A percentile compares a stretch with the other conserved stretches of the same genome.
Evolutionary conservation across 2,113 vertebrate species (phyloP).

Genomic region (Salvator merianae): DNA sequence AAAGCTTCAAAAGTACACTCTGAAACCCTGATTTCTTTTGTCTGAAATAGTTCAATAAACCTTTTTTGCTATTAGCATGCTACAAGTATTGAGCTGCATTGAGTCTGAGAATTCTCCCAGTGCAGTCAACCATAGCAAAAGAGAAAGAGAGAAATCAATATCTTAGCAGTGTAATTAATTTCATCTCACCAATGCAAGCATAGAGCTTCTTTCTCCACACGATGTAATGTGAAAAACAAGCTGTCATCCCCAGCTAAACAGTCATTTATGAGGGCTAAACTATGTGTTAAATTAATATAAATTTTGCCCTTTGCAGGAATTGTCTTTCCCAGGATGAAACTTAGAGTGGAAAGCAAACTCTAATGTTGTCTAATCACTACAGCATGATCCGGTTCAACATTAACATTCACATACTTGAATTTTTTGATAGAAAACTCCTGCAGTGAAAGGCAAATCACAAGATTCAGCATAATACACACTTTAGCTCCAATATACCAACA

Average conservation of each 20-base stretch:
- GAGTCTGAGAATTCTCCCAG: neutral
- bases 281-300: neutral
- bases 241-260: neutral
- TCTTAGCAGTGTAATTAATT: neutral
- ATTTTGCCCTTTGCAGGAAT: neutral
- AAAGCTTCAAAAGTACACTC: neutral
- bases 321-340: neutral
- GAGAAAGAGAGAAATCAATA: neutral
- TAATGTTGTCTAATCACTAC: neutral
- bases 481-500: neutral
- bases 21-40: constrained; percentile 14
- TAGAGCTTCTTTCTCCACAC: neutral
- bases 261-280: neutral
- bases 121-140: neutral
- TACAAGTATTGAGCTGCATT: neutral
- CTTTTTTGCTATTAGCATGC: constrained; percentile 45
- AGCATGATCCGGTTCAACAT: neutral
- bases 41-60: constrained; percentile 36
- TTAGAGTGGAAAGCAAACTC: neutral
- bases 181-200: neutral
- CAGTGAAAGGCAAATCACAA: neutral
- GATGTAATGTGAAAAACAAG: too few relatives aligned
- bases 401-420: neutral
- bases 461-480: neutral
- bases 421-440: neutral